Conservation (phyloP, 1,140 invertebrate genomes). For the Homalodisca vitripennis region DNA sequence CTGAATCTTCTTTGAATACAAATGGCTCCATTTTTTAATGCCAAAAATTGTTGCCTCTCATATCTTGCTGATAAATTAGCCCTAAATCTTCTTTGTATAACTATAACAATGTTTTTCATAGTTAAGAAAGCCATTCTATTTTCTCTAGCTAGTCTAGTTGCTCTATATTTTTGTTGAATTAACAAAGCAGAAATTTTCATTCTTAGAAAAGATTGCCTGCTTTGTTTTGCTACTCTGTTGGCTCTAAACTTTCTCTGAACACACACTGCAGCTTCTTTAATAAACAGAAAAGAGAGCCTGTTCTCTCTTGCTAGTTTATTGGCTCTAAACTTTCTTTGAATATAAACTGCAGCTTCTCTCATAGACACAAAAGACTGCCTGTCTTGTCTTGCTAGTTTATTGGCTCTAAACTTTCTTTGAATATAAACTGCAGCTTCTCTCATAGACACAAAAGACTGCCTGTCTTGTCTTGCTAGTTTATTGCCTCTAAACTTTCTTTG, state of each 20-base stretch:
- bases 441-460: background rate
- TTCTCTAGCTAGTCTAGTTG: slow-evolving; percentile 42
- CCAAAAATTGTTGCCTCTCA: slow-evolving; percentile 42
- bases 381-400: background rate
- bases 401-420: slow-evolving; percentile 14
- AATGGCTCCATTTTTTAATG: slow-evolving; percentile 37
- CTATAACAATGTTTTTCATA: slow-evolving; percentile 50
- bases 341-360: slow-evolving; percentile 6
- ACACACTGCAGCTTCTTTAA: slow-evolving; percentile 16
- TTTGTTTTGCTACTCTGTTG: slow-evolving; percentile 45
- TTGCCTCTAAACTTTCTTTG: slow-evolving; percentile 50
- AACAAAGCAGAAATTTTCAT: slow-evolving; percentile 43
- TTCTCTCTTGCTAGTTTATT: slow-evolving; percentile 36
- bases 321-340: slow-evolving; percentile 34
- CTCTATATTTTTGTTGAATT: slow-evolving; percentile 49
- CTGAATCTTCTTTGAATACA: background rate
- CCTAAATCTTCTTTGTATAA: slow-evolving; percentile 57
- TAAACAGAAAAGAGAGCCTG: background rate
- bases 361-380: background rate
- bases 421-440: slow-evolving; percentile 34
- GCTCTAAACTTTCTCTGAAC: slow-evolving; percentile 44
- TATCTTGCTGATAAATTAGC: slow-evolving; percentile 30
- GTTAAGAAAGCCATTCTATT: slow-evolving; percentile 41
- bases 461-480: background rate
- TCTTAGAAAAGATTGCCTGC: slow-evolving; percentile 46